Conservation (phyloP, 2,888 invertebrate genomes). For the Aquatica leii region DNA sequence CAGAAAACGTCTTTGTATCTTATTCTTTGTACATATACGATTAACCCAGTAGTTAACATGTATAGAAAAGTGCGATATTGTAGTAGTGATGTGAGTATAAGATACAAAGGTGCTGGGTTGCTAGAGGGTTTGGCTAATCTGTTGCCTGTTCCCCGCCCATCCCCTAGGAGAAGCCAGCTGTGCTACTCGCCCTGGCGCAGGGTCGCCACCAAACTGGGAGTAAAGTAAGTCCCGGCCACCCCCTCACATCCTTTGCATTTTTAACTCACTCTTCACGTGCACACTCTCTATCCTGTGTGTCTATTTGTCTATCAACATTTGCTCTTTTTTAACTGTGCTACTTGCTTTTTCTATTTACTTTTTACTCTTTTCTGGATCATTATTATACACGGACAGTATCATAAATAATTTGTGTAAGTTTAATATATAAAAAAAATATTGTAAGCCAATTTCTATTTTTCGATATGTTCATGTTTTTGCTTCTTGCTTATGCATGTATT, state of each 20-base stretch:
- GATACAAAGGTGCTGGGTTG: slow-evolving; percentile 36
- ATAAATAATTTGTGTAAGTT: slow-evolving; percentile 6
- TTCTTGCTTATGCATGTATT: slow-evolving; percentile 31
- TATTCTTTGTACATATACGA: slow-evolving; percentile 38
- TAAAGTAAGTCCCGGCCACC: slow-evolving; percentile 81
- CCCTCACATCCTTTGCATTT: slow-evolving; percentile 46
- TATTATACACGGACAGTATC: slow-evolving; percentile 11
- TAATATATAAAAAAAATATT: slow-evolving; percentile 3
- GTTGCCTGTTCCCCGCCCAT: slow-evolving; percentile 62
- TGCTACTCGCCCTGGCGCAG: slow-evolving; percentile 93
- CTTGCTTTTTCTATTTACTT: slow-evolving; percentile 20
- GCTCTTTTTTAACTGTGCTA: slow-evolving; percentile 34
- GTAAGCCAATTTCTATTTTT: slow-evolving; percentile 10
- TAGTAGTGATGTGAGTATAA: no score
- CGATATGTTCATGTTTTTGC: slow-evolving; percentile 25
- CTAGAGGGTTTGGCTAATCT: slow-evolving; percentile 61
- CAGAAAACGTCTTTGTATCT: slow-evolving; percentile 35
- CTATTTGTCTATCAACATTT: slow-evolving; percentile 49
- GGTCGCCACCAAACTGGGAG: slow-evolving; percentile 93
- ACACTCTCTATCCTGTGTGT: slow-evolving; percentile 22
- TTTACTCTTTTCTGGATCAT: slow-evolving; percentile 24
- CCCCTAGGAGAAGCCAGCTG: slow-evolving; percentile 70
- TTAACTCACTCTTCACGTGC: slow-evolving; percentile 31
- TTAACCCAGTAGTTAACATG: no score
- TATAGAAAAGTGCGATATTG: no score